Evolutionary conservation across 2,113 vertebrate genomes (phyloP), one percentile per base, ranked within the genome.

Genomic region (Takifugu flavidus): DNA sequence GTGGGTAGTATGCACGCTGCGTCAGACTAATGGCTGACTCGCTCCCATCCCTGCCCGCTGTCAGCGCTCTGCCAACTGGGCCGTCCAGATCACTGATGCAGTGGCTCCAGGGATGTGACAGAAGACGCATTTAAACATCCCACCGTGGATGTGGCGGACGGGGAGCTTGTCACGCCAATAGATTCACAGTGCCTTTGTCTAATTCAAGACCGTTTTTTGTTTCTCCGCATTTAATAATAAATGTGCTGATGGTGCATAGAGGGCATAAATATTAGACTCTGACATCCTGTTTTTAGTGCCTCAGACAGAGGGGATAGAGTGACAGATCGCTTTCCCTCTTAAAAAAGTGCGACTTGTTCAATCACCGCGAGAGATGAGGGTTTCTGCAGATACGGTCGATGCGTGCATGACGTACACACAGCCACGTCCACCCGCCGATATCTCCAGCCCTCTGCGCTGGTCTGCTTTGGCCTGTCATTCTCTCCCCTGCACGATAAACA

Each of bases 21-120:
- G 5, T 71, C 69, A 78, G 57, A 72, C 67, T 81, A 83, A 80
- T 78, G 82, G 79, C 62, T 70, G 67, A 46, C 67, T 81, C 68
- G 64, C 72, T 82, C 79, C 47, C 76, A 59, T 82, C 54, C 69
- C 69, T 74, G 77, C 66, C 65, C 79, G 52, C 75, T 65, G 71
- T 67, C 50, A 76, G 70, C 77, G 60, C 62, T 50, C 53, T 76
- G 72, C 80, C 83, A 86, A 83, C 80, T 78, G 70, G 72, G 72
- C 75, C 74, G 77, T 60, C 46, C 65, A 68, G 65, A 80, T 76
- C 77, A 75, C 75, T 79, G 78, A 67, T 56, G 50, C 75, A 42
- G 65, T 71, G 69, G 73, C 66, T 55, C 62, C 49, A 2, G 47
- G 63, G 56, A 34, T 56, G 44, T 20, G 64, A 49, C 70, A 73